Percentiles rank a stretch among this genome's conserved stretches.
Conservation (phyloP, 1,140 invertebrate genomes). For the Capitella teleta region DNA sequence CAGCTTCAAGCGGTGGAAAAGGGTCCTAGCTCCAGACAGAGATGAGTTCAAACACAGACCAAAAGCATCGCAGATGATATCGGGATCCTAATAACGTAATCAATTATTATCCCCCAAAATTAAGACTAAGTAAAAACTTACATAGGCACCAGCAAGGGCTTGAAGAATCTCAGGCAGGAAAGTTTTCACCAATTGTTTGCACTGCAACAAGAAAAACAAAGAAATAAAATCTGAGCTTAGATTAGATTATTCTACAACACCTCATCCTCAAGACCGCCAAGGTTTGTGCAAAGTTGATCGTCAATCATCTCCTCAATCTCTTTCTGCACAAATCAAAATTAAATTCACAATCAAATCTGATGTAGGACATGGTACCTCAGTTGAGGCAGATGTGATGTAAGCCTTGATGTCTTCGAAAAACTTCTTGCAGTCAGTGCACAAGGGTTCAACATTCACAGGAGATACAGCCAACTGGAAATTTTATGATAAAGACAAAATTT, state of each 20-base stretch:
- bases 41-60: neutral
- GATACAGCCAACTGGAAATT: too few species aligned
- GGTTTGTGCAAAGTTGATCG: neutral
- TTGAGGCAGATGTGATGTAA: neutral
- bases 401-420: neutral
- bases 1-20: neutral
- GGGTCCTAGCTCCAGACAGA: neutral
- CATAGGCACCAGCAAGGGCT: neutral
- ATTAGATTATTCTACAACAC: too few species aligned
- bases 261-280: neutral
- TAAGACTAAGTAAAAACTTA: neutral
- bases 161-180: neutral
- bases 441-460: too few species aligned
- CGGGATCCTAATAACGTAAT: neutral
- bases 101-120: too few species aligned
- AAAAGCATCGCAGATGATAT: neutral
- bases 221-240: too few species aligned
- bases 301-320: neutral
- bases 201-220: neutral
- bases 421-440: conserved; percentile 4
- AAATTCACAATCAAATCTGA: too few species aligned
- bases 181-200: neutral
- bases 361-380: too few species aligned
- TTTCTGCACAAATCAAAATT: too few species aligned
- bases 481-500: too few species aligned